Base-by-base conservation (phyloP, 2,113 vertebrate genomes). In the Mormyrus lacerda region DNA sequence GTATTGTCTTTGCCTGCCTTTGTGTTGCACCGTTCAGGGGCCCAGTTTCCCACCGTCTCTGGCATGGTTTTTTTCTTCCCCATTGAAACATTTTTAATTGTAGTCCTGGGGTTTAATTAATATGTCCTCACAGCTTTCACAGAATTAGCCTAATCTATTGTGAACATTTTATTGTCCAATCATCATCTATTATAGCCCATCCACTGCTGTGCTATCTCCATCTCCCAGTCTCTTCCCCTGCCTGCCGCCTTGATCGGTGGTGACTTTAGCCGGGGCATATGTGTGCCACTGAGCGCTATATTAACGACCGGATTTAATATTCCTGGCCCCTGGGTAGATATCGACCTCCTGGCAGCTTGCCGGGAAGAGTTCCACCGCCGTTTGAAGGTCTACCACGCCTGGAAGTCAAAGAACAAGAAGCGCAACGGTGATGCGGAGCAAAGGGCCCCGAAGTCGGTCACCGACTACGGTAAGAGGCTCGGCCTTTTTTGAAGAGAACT, bases 391-490 rank as follows among this genome's bases (percentile, higher is more conserved):
- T 99, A 99, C 92, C 98, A 99, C 91, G 97, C 98, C 50, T 99
- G 98, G 98, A 99, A 99, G 92, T 97, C 98, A 87, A 99, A 96
- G 97, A 99, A 99, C 91, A 99, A 98, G 96, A 99, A 99, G 91
- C 96, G 98, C 86, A 98, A 99, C 90, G 90, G 96, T 0, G 97
- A 99, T 82, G 51, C 95, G 8, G 97, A 98, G 61, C 98, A 98
- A 65, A 95, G 98, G 8, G 98, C 96, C 87, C 98, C 98, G 0
- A 99, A 98, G 89, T 98, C 96, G 0, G 91, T 99, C 93, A 98
- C 96, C 0, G 98, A 99, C 91, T 98, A 99, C 91, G 98, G 98
- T 99, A 96, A 95, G 83, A 89, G 65, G 19, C 47, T 35, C 7
- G 35, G 27, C 15, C 50, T 1, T 45, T 1, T 45, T 53, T 39